phyloP scores from a whole-genome alignment of 1,140 invertebrate species.

The Laupala kohalensis region DNA sequence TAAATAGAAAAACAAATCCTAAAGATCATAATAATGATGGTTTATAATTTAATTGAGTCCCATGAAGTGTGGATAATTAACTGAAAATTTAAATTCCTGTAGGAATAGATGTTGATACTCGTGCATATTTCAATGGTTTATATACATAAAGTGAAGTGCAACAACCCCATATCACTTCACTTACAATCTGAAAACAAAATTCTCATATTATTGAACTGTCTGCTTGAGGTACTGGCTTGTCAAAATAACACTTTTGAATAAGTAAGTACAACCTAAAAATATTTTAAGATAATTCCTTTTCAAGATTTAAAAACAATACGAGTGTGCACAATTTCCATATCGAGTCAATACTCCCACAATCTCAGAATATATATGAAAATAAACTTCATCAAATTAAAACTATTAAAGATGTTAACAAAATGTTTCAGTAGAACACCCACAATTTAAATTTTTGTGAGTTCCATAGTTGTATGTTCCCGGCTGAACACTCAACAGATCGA shows the following conservation, averaged over 20 bases:
- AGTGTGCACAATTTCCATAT: background rate
- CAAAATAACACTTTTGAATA: background rate
- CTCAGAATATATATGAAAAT: background rate
- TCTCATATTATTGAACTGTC: background rate
- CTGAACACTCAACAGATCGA: background rate
- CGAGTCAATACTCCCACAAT: background rate
- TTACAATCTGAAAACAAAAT: background rate
- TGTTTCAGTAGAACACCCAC: background rate
- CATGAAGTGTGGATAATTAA: slow-evolving; percentile 41
- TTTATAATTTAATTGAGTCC: slow-evolving; percentile 35
- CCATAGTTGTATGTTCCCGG: background rate
- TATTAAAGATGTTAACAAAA: background rate
- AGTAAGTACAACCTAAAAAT: background rate
- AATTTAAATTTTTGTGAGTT: background rate
- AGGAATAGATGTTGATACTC: slow-evolving; percentile 30
- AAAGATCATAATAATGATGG: slow-evolving; percentile 43
- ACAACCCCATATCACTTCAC: slow-evolving; percentile 5
- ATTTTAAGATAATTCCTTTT: background rate
- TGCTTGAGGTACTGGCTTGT: slow-evolving; percentile 10
- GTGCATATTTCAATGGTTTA: background rate
- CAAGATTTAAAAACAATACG: background rate
- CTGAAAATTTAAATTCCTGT: slow-evolving; percentile 54
- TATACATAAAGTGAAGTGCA: slow-evolving; percentile 5
- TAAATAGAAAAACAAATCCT: slow-evolving; percentile 38
- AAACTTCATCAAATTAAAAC: background rate